Evolutionary conservation across 2,113 vertebrate genomes (phyloP).

Genomic region (Malurus alboscapulatus): DNA sequence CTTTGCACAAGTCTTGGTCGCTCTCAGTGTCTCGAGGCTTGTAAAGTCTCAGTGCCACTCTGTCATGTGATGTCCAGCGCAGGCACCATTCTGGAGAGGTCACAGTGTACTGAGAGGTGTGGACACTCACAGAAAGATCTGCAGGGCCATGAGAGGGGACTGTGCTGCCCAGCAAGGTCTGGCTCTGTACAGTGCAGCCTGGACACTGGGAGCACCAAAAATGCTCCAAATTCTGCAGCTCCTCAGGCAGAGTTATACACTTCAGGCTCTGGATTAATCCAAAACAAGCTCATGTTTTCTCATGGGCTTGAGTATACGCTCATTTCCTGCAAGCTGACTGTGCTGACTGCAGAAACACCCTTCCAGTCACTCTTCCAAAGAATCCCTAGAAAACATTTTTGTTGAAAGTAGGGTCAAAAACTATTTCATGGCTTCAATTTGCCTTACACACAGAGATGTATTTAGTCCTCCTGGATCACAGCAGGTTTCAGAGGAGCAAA

Average conservation of each 20-base stretch:
- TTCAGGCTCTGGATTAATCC: not conserved
- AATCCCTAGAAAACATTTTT: not conserved
- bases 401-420: not conserved
- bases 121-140: not conserved
- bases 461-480: not conserved
- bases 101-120: not conserved
- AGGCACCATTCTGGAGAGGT: not conserved
- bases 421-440: not conserved
- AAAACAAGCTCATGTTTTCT: not conserved
- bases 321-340: not conserved
- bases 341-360: not conserved
- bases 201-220: not conserved
- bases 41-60: not conserved
- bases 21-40: not conserved
- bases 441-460: not conserved
- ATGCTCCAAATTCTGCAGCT: not conserved
- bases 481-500: not conserved
- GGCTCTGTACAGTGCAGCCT: not conserved
- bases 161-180: accelerated
- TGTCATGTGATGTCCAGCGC: not conserved
- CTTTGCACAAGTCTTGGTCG: not conserved
- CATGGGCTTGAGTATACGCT: not conserved
- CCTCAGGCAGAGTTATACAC: not conserved
- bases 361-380: not conserved
- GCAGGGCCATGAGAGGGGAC: not conserved